A percentile compares a stretch with the other conserved stretches of the same genome.
phyloP scores from a whole-genome alignment of 2,888 invertebrate species.

The Mimachlamys varia region DNA sequence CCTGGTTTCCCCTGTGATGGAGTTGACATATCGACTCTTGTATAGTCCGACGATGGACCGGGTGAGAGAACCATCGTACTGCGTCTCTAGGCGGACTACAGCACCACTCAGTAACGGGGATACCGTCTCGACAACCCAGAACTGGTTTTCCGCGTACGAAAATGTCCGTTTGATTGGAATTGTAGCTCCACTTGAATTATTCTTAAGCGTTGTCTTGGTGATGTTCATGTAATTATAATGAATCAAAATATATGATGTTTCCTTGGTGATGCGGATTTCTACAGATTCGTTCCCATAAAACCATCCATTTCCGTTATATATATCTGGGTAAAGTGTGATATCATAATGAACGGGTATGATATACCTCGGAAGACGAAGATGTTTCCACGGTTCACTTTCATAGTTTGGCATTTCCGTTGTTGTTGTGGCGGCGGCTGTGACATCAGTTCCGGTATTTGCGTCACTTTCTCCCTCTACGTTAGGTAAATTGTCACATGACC shows the following conservation, averaged over 20 bases:
- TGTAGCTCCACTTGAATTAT: conserved; percentile 49
- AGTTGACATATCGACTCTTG: conserved; percentile 85
- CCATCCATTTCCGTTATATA: conserved; percentile 82
- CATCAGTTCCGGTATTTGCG: neutral
- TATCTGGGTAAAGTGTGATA: conserved; percentile 86
- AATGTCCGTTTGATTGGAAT: conserved; percentile 74
- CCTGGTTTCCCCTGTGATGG: conserved; percentile 71
- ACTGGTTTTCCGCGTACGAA: conserved; percentile 80
- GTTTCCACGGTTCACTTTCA: conserved; percentile 69
- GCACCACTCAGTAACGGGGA: conserved; percentile 64
- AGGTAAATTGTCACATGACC: conserved; percentile 49
- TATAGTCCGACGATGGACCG: conserved; percentile 89
- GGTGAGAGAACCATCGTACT: conserved; percentile 86
- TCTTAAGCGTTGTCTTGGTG: conserved; percentile 78
- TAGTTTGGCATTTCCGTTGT: conserved; percentile 48
- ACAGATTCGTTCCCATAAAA: conserved; percentile 78
- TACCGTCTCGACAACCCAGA: conserved; percentile 80
- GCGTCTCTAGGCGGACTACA: conserved; percentile 82
- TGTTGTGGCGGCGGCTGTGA: conserved; percentile 38
- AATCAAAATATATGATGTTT: conserved; percentile 82
- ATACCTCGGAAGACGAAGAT: conserved; percentile 85
- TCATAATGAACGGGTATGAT: conserved; percentile 87
- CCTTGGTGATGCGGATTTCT: conserved; percentile 73
- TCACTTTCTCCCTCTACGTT: conserved; percentile 18
- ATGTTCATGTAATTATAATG: conserved; percentile 85